Evolutionary conservation across 2,113 vertebrate species (phyloP), one percentile per base, ranked within the genome.

Genomic region (Cyanistes caeruleus): DNA sequence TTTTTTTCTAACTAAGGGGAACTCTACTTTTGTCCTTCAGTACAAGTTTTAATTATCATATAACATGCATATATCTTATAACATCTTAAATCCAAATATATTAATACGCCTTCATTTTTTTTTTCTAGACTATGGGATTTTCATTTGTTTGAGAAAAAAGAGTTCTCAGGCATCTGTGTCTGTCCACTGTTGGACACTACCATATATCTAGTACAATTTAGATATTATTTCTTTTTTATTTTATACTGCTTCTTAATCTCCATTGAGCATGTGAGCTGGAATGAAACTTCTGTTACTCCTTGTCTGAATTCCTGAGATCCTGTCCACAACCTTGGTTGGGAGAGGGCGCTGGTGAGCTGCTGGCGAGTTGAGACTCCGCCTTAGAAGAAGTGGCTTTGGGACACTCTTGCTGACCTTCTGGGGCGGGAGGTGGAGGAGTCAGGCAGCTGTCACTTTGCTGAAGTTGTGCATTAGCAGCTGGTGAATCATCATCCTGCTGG

Each of bases 401-500:
- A 37, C 24, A 7, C n/a, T 76, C 58, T 75, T 69, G 77, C 48
- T 63, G 95, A 33, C 43, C 72, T 51, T 39, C 55, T 3, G 31
- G 24, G 17, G 13, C 17, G 43, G 44, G 59, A 75, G 76, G 46
- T 39, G 90, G 33, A 39, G 76, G 27, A 30, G 48, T 59, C 49
- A 28, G 92, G 44, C 13, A n/a, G 88, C 64, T 78, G 76, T 84
- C 44, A 19, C 73, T 90, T 37, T 35, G 90, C 75, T 90, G 93
- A 74, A 64, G 67, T 75, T 92, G 85, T 90, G 73, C 80, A 76
- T 77, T 82, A 80, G 93, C 68, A 90, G 92, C 93, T 92, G 86
- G 83, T 95, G 96, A 93, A 88, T 95, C 86, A 46, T 96, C 89
- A 64, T 96, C 78, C 72, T 87, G 95, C 93, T 94, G 93, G 87